Evolutionary conservation across 2,113 vertebrate genomes (phyloP).

Genomic region (Pachyramphus minor): DNA sequence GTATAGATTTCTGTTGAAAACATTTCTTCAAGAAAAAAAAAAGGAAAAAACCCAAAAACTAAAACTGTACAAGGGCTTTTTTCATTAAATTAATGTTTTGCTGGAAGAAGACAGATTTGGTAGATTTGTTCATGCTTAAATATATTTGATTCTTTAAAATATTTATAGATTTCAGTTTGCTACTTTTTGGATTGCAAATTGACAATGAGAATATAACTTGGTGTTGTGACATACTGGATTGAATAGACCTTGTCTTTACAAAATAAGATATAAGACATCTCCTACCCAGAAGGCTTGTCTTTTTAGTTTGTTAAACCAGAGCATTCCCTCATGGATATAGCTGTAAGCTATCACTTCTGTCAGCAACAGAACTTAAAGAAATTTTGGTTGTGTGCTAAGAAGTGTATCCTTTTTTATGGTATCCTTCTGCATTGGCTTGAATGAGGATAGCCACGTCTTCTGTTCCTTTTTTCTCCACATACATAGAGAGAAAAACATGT

Average conservation of each 20-base stretch:
- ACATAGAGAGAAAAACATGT: background rate
- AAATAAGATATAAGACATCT: background rate
- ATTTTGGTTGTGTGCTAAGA: background rate
- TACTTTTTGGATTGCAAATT: background rate
- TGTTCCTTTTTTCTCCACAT: background rate
- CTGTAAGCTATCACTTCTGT: background rate
- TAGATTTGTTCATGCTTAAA: background rate
- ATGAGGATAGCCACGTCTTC: background rate
- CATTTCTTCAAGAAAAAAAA: background rate
- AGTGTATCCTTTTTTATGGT: background rate
- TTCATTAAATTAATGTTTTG: background rate
- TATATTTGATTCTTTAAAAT: background rate
- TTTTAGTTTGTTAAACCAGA: background rate
- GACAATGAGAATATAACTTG: background rate
- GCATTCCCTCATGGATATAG: background rate
- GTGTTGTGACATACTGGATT: background rate
- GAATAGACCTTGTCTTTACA: background rate
- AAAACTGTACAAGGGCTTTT: background rate
- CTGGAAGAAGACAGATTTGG: background rate
- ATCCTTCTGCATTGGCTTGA: background rate
- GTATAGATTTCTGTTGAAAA: background rate
- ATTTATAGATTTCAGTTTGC: background rate
- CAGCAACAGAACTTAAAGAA: background rate
- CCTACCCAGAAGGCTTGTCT: background rate
- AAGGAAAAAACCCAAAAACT: background rate